phyloP scores from a whole-genome alignment of 1,140 invertebrate genomes.

The Cyclina sinensis region DNA sequence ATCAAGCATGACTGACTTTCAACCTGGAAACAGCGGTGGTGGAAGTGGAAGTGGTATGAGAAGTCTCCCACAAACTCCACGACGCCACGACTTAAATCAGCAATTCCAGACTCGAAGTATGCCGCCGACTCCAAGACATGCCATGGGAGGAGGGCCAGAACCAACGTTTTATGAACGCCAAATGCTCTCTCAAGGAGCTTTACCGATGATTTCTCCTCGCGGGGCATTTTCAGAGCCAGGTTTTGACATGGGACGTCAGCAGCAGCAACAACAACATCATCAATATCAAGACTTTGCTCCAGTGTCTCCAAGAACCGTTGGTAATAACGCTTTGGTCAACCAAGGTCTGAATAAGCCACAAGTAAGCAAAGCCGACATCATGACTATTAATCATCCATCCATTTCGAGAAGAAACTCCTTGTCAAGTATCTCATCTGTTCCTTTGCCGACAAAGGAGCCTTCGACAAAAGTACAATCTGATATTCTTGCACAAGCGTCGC shows the following conservation, averaged over 20 bases:
- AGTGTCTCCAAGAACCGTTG: conserved; percentile 42
- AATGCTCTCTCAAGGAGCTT: conserved; percentile 38
- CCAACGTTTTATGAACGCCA: conserved; percentile 45
- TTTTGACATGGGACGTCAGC: neutral
- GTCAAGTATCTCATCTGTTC: conserved; percentile 29
- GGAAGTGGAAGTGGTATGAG: neutral
- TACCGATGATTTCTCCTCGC: conserved; percentile 49
- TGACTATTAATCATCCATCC: conserved; percentile 24
- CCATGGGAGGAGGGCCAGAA: conserved; percentile 13
- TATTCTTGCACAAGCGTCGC: conserved; percentile 39
- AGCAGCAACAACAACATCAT: too few species aligned
- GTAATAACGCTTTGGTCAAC: conserved; percentile 46
- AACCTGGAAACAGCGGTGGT: neutral
- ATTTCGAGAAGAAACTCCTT: conserved; percentile 22
- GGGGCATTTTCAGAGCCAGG: conserved; percentile 53
- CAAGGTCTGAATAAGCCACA: conserved; percentile 46
- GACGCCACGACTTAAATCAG: neutral
- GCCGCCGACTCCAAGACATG: conserved; percentile 53
- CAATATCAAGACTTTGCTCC: conserved; percentile 59
- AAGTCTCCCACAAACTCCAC: conserved; percentile 56
- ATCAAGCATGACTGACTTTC: neutral
- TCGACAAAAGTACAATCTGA: conserved; percentile 12
- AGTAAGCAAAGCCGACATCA: conserved; percentile 22
- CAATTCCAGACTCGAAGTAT: conserved; percentile 54
- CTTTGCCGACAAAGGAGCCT: conserved; percentile 26